Conservation (phyloP, 2,888 invertebrate genomes). For the Philhelius pedissequus region DNA sequence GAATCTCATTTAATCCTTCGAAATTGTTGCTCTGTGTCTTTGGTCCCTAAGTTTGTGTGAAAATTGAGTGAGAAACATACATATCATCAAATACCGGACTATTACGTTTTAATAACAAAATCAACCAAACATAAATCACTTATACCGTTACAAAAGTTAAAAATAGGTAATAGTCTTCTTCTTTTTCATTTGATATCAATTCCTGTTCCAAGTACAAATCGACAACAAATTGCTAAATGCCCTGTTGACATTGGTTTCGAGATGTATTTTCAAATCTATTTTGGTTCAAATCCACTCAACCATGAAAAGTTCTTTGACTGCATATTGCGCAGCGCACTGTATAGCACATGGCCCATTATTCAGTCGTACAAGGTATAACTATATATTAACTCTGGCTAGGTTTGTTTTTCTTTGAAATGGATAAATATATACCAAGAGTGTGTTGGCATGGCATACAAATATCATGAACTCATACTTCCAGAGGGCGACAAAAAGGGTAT, state of each 20-base stretch:
- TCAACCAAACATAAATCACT: neutral
- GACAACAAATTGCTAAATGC: slow-evolving; percentile 49
- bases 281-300: slow-evolving; percentile 40
- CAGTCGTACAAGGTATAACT: neutral
- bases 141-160: slow-evolving; percentile 26
- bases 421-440: slow-evolving; percentile 26
- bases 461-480: slow-evolving; percentile 2
- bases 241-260: slow-evolving; percentile 56
- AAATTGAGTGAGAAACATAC: no score
- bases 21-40: no score
- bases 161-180: slow-evolving; percentile 2
- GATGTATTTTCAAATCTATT: slow-evolving; percentile 53
- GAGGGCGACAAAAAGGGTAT: slow-evolving; percentile 57
- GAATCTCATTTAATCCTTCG: no score
- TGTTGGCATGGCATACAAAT: no score
- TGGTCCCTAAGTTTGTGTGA: no score
- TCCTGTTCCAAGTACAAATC: slow-evolving; percentile 4
- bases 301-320: slow-evolving; percentile 57
- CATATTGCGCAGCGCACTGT: neutral
- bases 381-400: neutral
- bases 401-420: neutral
- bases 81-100: no score
- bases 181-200: neutral
- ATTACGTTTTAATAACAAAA: neutral
- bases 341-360: neutral